phyloP scores from a whole-genome alignment of 2,113 vertebrate species.

The Platichthys stellatus region DNA sequence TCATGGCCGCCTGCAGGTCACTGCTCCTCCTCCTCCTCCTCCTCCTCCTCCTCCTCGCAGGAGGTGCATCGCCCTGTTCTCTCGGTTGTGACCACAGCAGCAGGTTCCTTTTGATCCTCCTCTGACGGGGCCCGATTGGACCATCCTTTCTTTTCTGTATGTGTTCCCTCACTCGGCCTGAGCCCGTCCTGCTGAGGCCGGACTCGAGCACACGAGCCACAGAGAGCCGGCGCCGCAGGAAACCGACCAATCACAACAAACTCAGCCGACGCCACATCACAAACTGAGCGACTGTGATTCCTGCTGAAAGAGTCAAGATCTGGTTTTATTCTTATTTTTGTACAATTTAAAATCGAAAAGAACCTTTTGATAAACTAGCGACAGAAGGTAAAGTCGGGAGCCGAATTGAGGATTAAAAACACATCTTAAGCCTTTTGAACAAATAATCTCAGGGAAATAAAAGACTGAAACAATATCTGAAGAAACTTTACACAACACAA shows the following conservation, averaged over 20 bases:
- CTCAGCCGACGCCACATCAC: not conserved
- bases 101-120: constrained; percentile 34
- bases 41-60: too few relatives aligned
- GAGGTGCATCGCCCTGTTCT: too few relatives aligned
- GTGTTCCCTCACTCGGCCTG: constrained; percentile 22
- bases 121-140: constrained; percentile 23
- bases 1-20: not conserved
- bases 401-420: too few relatives aligned
- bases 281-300: not conserved
- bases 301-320: constrained; percentile 1
- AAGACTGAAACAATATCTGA: too few relatives aligned
- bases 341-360: not conserved
- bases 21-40: too few relatives aligned
- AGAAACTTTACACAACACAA: too few relatives aligned
- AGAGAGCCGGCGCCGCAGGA: constrained; percentile 3
- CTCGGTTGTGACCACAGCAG: not conserved
- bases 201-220: constrained; percentile 9
- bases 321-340: not conserved
- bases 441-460: too few relatives aligned
- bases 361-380: not conserved
- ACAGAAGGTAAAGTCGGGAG: too few relatives aligned
- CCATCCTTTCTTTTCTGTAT: constrained; percentile 2
- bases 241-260: constrained; percentile 21
- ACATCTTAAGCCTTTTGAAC: too few relatives aligned
- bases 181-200: constrained; percentile 19